Percentiles rank a stretch among this genome's conserved stretches.
phyloP scores from a whole-genome alignment of 2,888 invertebrate species.

The Branchellion lobata region DNA sequence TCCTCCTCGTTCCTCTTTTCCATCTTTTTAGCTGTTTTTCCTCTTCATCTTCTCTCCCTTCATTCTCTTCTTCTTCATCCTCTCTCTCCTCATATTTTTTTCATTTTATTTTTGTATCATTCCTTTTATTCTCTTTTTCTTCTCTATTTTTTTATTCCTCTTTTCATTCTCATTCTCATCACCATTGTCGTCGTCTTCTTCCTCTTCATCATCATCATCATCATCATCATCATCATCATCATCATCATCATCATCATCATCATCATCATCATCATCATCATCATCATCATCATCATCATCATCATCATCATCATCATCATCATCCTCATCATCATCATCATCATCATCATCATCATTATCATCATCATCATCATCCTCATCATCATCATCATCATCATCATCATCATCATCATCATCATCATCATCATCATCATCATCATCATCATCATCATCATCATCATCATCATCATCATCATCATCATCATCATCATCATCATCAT shows the following conservation, averaged over 20 bases:
- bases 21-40: too few relatives aligned
- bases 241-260: slow-evolving; percentile 32
- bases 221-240: slow-evolving; percentile 28
- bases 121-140: too few relatives aligned
- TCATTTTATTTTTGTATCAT: too few relatives aligned
- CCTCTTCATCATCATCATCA: slow-evolving; percentile 18
- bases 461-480: slow-evolving; percentile 29
- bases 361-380: background rate
- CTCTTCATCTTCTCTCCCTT: too few relatives aligned
- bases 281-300: slow-evolving; percentile 29
- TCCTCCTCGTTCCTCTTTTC: too few relatives aligned
- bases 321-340: slow-evolving; percentile 9
- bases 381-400: slow-evolving; percentile 29
- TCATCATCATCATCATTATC: slow-evolving; percentile 28
- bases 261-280: slow-evolving; percentile 25
- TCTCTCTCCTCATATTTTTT: too few relatives aligned
- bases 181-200: background rate
- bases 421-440: slow-evolving; percentile 31
- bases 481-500: slow-evolving; percentile 24
- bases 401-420: slow-evolving; percentile 28
- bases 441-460: slow-evolving; percentile 25
- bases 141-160: too few relatives aligned
- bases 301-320: slow-evolving; percentile 8
- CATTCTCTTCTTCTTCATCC: too few relatives aligned
- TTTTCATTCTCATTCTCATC: slow-evolving; percentile 16